Percentiles rank a stretch among this genome's conserved stretches.
These are phyloP conservation scores for Taenioides sp. DNA, from an alignment of 2,797 vertebrate genomes.

Conservation along the genomic window DNA sequence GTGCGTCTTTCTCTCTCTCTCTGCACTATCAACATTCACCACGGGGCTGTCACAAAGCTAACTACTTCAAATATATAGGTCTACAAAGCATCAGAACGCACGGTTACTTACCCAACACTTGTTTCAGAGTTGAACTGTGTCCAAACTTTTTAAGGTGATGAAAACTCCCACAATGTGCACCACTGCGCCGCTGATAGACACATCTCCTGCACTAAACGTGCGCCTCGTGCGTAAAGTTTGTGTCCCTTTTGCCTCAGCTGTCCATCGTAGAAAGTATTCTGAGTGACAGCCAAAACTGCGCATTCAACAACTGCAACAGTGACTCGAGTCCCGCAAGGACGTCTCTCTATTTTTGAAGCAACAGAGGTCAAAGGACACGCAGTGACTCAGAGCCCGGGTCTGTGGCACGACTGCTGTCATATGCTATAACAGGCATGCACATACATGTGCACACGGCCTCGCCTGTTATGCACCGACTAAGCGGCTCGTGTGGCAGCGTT, in stretches of 20 bases:
- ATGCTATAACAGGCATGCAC: slow-evolving; percentile 19
- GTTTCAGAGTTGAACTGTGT: not conserved
- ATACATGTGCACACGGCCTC: not conserved
- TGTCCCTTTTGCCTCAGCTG: slow-evolving; percentile 6
- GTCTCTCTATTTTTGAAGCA: slow-evolving; percentile 64
- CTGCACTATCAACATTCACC: not conserved
- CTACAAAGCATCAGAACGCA: not conserved
- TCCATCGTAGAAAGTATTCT: slow-evolving; percentile 14
- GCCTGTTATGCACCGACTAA: not conserved
- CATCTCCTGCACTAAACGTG: slow-evolving; percentile 7
- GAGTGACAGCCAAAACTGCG: slow-evolving; percentile 34
- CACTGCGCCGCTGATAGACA: not conserved
- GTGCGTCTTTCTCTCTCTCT: not conserved
- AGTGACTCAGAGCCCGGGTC: not conserved
- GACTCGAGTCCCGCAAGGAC: slow-evolving; percentile 50
- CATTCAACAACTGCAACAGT: slow-evolving; percentile 50
- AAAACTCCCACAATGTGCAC: not conserved
- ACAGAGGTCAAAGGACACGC: slow-evolving; percentile 63
- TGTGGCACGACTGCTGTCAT: slow-evolving; percentile 45
- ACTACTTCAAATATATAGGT: not conserved
- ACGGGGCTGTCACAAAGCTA: too few relatives aligned
- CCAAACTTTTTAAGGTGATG: slow-evolving; percentile 15
- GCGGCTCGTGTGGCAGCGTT: slow-evolving; percentile 15
- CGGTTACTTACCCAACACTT: not conserved
- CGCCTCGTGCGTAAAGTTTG: not conserved